Conservation (phyloP, 1,140 invertebrate species). For the Drosophila kikkawai region DNA sequence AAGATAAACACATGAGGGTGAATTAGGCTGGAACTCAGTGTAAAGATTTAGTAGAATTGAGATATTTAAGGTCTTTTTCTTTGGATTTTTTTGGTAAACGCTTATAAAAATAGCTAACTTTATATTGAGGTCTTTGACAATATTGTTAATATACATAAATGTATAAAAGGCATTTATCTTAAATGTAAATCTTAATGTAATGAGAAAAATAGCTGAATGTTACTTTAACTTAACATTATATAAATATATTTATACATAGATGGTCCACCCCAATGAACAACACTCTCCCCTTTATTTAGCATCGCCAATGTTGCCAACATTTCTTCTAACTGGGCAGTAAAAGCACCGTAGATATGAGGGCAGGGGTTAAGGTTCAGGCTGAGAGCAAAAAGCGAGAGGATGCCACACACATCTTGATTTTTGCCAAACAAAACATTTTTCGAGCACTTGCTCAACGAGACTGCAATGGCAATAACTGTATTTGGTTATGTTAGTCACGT, state of each 20-base stretch:
- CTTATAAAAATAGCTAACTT: no score
- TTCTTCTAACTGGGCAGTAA: constrained; percentile 50
- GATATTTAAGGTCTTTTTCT: no score
- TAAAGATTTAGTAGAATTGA: no score
- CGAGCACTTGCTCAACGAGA: constrained; percentile 61
- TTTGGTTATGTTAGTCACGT: constrained; percentile 82
- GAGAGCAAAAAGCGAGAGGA: constrained; percentile 38
- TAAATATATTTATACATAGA: neutral
- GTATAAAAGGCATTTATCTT: neutral
- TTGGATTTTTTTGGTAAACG: no score
- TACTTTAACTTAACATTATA: no score
- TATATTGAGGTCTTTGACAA: no score
- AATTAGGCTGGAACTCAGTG: neutral
- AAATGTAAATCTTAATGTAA: neutral
- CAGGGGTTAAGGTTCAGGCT: constrained; percentile 13
- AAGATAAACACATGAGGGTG: constrained; percentile 74
- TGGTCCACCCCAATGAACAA: constrained; percentile 29
- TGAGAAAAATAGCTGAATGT: neutral
- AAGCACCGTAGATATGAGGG: constrained; percentile 19
- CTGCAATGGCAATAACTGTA: constrained; percentile 65
- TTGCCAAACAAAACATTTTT: constrained; percentile 81
- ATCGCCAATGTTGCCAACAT: constrained; percentile 56
- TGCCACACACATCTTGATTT: constrained; percentile 79
- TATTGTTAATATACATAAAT: no score
- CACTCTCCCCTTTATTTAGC: constrained; percentile 14